Evolutionary conservation across 1,140 invertebrate genomes (phyloP).

Genomic region (Eubasilissa regina): DNA sequence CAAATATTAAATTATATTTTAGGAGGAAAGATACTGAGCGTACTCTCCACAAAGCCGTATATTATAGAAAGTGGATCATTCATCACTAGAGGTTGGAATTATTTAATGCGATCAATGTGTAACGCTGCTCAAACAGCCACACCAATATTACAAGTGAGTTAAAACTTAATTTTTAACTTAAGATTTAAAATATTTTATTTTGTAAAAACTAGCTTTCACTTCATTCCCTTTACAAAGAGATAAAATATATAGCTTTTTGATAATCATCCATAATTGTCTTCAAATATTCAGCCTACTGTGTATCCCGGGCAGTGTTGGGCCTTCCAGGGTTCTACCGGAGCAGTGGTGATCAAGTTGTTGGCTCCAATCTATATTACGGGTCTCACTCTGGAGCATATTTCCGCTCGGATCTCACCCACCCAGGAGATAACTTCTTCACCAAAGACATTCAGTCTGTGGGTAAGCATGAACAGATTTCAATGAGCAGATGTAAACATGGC

Average conservation of each 20-base stretch:
- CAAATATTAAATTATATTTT: background rate
- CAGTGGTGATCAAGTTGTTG: constrained; percentile 74
- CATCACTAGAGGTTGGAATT: constrained; percentile 10
- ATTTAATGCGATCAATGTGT: constrained; percentile 11
- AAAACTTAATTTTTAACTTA: background rate
- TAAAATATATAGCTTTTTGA: no score
- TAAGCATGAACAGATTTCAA: constrained; percentile 63
- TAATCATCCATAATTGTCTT: background rate
- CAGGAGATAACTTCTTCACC: constrained; percentile 80
- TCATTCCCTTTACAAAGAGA: background rate
- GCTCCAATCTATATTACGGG: constrained; percentile 74
- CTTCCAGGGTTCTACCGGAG: constrained; percentile 82
- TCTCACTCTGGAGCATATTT: constrained; percentile 83
- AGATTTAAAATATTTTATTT: background rate
- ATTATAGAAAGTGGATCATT: constrained; percentile 24
- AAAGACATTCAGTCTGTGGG: constrained; percentile 78
- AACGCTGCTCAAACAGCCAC: background rate
- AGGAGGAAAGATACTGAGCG: constrained; percentile 28
- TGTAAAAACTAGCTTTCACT: background rate
- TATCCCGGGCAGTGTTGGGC: constrained; percentile 89
- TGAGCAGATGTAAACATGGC: no score
- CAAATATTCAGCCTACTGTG: constrained; percentile 60
- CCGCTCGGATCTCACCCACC: constrained; percentile 74
- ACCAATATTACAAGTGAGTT: constrained; percentile 6
- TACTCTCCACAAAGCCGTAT: background rate